Conservation (phyloP, 2,113 vertebrate species). For the Meles meles region DNA sequence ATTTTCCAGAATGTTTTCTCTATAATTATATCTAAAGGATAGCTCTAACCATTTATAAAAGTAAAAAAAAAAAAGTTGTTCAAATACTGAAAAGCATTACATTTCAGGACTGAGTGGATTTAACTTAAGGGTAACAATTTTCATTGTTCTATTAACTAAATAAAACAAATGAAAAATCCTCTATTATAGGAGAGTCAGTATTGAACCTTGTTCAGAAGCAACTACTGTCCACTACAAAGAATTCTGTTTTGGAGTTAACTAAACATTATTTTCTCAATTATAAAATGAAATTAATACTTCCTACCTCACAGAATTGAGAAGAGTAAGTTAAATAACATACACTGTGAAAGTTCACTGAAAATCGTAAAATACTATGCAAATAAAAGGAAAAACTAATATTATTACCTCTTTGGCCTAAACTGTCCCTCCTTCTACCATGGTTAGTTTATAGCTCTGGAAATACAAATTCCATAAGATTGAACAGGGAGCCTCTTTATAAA, state of each 20-base stretch:
- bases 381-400: not conserved
- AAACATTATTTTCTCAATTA: not conserved
- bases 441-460: not conserved
- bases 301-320: not conserved
- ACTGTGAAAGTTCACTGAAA: not conserved
- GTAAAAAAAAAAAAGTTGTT: not conserved
- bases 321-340: not conserved
- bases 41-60: not conserved
- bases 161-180: not conserved
- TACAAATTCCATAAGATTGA: not conserved
- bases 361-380: not conserved
- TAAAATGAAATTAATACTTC: not conserved
- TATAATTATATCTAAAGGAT: not conserved
- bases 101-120: not conserved
- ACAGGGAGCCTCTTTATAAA: not conserved
- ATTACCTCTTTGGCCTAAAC: not conserved
- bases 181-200: not conserved
- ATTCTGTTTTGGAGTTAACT: not conserved
- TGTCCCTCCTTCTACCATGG: not conserved
- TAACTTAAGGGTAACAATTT: not conserved
- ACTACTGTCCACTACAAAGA: not conserved
- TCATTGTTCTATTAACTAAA: not conserved
- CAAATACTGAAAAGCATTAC: not conserved
- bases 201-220: not conserved
- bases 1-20: not conserved